Evolutionary conservation across 2,797 vertebrate species (phyloP).

Genomic region (Spinibarbus caldwelli): DNA sequence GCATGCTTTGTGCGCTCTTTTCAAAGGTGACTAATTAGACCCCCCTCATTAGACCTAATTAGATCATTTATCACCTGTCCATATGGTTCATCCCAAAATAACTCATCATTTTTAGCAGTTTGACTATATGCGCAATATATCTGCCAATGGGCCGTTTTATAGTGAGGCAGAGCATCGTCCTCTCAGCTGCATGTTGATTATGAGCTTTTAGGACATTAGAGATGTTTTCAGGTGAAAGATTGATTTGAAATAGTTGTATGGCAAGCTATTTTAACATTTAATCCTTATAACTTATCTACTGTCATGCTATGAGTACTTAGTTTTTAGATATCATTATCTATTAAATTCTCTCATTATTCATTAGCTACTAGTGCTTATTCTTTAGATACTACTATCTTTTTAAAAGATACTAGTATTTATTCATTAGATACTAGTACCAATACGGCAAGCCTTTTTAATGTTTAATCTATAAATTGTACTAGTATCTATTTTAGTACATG

Average conservation of each 20-base stretch:
- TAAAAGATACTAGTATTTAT: not conserved
- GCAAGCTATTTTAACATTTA: not conserved
- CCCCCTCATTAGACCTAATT: slow-evolving; percentile 29
- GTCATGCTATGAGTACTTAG: not conserved
- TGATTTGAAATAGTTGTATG: not conserved
- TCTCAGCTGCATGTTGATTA: slow-evolving; percentile 14
- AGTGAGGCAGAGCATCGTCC: not conserved
- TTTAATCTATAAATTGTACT: not conserved
- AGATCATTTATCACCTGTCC: slow-evolving; percentile 30
- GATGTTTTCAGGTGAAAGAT: not conserved
- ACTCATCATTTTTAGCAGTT: slow-evolving; percentile 12
- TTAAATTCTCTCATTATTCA: not conserved
- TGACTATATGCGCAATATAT: not conserved
- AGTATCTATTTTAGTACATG: not conserved
- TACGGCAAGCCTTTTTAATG: not conserved
- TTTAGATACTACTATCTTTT: not conserved
- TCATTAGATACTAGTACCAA: not conserved
- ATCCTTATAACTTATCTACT: not conserved
- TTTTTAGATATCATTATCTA: not conserved
- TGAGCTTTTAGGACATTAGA: not conserved
- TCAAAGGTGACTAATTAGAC: slow-evolving; percentile 37
- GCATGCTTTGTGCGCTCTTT: slow-evolving; percentile 31
- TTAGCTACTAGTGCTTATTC: not conserved
- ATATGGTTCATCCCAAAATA: not conserved
- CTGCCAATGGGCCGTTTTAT: not conserved